phyloP scores from a whole-genome alignment of 2,888 invertebrate genomes.

The Eristalis arbustorum region DNA sequence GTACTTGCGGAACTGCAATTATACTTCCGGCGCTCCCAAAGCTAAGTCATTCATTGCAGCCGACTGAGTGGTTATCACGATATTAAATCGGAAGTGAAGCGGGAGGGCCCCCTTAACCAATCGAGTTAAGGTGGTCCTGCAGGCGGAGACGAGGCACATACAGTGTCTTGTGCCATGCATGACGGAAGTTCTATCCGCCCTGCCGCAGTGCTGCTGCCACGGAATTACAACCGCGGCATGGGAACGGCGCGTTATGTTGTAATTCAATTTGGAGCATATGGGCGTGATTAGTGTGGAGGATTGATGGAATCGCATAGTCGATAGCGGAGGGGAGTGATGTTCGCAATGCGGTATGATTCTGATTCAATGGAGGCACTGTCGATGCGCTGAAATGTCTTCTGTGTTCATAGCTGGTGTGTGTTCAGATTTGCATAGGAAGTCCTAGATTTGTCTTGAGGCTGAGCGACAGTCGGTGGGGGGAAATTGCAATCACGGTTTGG shows the following conservation, averaged over 20 bases:
- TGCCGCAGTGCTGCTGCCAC: not conserved
- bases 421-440: not conserved
- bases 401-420: not conserved
- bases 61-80: constrained; percentile 47
- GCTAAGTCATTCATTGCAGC: constrained; percentile 34
- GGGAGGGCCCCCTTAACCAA: not conserved
- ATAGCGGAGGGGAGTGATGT: not conserved
- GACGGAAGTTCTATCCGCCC: not conserved
- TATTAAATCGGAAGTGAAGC: not conserved
- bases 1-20: constrained; percentile 50
- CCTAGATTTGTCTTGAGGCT: not conserved
- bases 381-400: not conserved
- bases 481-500: not conserved
- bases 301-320: constrained; percentile 23
- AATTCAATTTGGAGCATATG: constrained; percentile 33
- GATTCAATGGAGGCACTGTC: not conserved
- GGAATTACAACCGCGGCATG: constrained; percentile 4
- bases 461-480: not conserved
- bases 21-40: constrained; percentile 44
- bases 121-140: not conserved
- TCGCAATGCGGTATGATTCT: not conserved
- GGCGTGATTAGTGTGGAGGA: constrained; percentile 21
- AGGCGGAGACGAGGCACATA: not conserved
- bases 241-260: constrained; percentile 14
- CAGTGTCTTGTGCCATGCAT: not conserved